These are phyloP conservation scores for Rhagoletis zephyria DNA, from an alignment of 1,140 invertebrate species.

Conservation along the genomic window DNA sequence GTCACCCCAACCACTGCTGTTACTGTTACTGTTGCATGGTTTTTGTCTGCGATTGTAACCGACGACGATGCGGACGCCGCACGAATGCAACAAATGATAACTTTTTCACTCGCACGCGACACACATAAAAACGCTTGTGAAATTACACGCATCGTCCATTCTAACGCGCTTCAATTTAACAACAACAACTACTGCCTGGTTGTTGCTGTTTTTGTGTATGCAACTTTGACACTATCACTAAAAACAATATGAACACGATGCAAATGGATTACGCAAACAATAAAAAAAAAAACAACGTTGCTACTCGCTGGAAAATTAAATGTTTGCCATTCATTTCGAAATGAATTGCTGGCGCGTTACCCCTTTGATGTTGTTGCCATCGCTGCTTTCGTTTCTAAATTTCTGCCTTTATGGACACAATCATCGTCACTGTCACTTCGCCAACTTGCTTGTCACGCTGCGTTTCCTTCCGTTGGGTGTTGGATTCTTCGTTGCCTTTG, in stretches of 20 bases:
- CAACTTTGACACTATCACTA: too few relatives aligned
- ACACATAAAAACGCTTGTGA: not conserved
- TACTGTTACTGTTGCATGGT: not conserved
- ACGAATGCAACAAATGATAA: not conserved
- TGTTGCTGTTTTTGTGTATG: constrained; percentile 1
- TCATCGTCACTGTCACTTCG: too few relatives aligned
- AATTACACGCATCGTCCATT: not conserved
- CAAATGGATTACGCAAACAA: not conserved
- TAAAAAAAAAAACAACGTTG: not conserved
- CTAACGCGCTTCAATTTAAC: not conserved
- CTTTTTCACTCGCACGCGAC: not conserved
- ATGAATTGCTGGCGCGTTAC: not conserved
- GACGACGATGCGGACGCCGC: not conserved
- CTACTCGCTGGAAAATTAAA: not conserved
- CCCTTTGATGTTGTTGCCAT: not conserved
- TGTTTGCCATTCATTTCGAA: not conserved
- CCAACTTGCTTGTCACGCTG: not conserved
- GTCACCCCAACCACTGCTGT: not conserved
- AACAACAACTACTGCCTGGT: not conserved
- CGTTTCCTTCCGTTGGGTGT: not conserved
- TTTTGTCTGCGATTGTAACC: not conserved
- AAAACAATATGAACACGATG: not conserved
- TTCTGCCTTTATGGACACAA: too few relatives aligned
- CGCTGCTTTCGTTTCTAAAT: too few relatives aligned
- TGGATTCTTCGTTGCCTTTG: not conserved